Evolutionary conservation across 2,888 invertebrate genomes (phyloP).

Genomic region (Cenopis cana): DNA sequence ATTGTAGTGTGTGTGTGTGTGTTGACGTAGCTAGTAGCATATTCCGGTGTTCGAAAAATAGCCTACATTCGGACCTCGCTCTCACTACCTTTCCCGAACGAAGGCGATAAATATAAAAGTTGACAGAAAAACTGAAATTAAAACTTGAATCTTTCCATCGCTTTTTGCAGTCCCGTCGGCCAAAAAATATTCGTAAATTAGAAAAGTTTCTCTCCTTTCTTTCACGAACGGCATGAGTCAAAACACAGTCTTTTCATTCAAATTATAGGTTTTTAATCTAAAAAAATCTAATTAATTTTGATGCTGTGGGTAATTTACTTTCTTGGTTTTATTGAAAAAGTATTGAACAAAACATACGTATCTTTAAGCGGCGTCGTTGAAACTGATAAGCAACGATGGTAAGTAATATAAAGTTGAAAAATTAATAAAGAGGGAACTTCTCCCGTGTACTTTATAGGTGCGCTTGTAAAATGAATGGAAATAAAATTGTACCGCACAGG

Average conservation of each 20-base stretch:
- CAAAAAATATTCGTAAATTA: constrained; percentile 77
- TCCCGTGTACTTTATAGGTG: constrained; percentile 80
- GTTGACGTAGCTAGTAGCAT: background rate
- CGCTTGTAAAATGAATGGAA: constrained; percentile 84
- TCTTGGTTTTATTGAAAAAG: constrained; percentile 29
- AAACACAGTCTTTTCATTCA: constrained; percentile 51
- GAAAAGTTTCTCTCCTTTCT: constrained; percentile 74
- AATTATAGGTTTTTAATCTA: constrained; percentile 43
- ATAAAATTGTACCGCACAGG: constrained; percentile 84
- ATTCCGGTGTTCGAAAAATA: background rate
- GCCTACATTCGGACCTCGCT: background rate
- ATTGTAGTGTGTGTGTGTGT: too few relatives aligned
- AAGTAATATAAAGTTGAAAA: constrained; percentile 85
- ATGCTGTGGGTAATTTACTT: constrained; percentile 7
- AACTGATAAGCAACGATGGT: constrained; percentile 76
- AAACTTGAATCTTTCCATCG: constrained; percentile 76
- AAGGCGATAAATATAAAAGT: constrained; percentile 69
- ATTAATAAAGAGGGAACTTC: constrained; percentile 84
- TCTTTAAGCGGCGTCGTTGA: constrained; percentile 50
- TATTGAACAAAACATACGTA: constrained; percentile 34
- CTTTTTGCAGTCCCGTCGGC: constrained; percentile 69
- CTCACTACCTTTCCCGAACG: constrained; percentile 35
- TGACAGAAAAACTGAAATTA: constrained; percentile 74
- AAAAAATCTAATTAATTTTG: constrained; percentile 27
- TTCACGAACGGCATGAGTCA: constrained; percentile 63